Evolutionary conservation across 2,888 invertebrate species (phyloP), one percentile per base, ranked within the genome.

Genomic region (Rhaphigaster nebulosa): DNA sequence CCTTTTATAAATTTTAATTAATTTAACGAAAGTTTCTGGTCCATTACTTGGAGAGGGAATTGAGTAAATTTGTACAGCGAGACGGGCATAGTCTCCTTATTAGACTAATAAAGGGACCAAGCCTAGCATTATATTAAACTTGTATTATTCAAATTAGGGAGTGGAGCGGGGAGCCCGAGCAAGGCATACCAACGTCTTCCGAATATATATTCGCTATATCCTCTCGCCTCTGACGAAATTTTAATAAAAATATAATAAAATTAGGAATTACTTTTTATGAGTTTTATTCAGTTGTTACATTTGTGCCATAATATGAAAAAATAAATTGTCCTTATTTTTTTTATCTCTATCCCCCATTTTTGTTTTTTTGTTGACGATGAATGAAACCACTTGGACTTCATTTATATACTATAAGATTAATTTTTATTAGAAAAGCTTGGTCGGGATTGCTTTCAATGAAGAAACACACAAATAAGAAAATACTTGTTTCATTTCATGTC

Each of bases 71-170:
- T 84, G 45, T 50, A n/a, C n/a, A 84, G 45, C n/a, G 45, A 84
- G 45, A 84, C 26, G 41, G 84, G 84, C 45, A 84, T 84, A 84
- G 84, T 84, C 15, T 13, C 54, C 34, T 84, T 84, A 84, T 84
- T 84, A 84, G 84, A 84, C 84, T 84, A 84, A 50, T 84, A 84
- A 41, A 84, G 84, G 84, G 84, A 50, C 84, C 26, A n/a, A 45
- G 84, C 38, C 84, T 50, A 84, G 84, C 45, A 84, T 84, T 84
- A 84, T 84, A 84, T 84, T 84, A 84, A 84, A 84, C 84, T 84
- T 84, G 84, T 84, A 84, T 84, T 84, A 84, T 84, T 84, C 84
- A 84, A 84, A 84, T 84, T 84, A 84, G 84, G 45, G 45, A 45
- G 45, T 34, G 84, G 26, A 6, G 45, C n/a, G n/a, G 45, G 80